Conservation (phyloP, 2,113 vertebrate genomes). For the Toxotes chatareus region DNA sequence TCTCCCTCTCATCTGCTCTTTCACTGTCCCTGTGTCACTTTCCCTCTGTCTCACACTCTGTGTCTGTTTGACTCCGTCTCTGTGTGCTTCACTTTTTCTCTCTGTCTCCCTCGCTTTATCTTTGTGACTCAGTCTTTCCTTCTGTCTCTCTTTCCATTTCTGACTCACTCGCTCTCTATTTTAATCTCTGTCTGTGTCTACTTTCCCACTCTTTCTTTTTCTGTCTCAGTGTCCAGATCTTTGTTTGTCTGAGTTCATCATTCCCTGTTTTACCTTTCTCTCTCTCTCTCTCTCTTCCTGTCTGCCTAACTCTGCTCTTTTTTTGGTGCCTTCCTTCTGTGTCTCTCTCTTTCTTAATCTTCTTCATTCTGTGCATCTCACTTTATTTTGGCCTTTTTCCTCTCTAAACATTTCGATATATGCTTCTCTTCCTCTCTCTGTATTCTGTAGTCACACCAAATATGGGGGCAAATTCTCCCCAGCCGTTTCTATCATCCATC, state of each 20-base stretch:
- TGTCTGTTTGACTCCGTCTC: slow-evolving; percentile 6
- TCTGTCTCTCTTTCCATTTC: slow-evolving; percentile 59
- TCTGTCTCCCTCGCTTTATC: slow-evolving; percentile 49
- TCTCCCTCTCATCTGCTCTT: background rate
- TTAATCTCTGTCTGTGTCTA: slow-evolving; percentile 59
- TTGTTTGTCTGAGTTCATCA: slow-evolving; percentile 24
- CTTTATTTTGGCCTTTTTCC: background rate
- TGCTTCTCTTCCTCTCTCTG: background rate
- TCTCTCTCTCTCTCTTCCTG: background rate
- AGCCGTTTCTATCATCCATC: slow-evolving; percentile 48
- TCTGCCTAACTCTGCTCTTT: slow-evolving; percentile 21
- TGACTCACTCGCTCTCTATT: slow-evolving; percentile 73
- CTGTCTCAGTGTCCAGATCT: slow-evolving; percentile 47
- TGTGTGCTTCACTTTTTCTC: slow-evolving; percentile 28
- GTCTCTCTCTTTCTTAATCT: background rate
- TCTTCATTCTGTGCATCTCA: slow-evolving; percentile 7
- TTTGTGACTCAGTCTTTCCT: slow-evolving; percentile 70
- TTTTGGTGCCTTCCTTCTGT: background rate
- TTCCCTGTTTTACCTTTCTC: background rate
- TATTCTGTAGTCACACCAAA: slow-evolving; percentile 25
- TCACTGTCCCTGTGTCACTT: slow-evolving; percentile 18
- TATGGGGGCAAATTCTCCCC: slow-evolving; percentile 48
- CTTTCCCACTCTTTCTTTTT: slow-evolving; percentile 50
- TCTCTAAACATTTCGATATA: slow-evolving; percentile 28
- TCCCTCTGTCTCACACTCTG: background rate